Conservation (phyloP, 2,888 invertebrate species). For the Opisthograptis luteolata region DNA sequence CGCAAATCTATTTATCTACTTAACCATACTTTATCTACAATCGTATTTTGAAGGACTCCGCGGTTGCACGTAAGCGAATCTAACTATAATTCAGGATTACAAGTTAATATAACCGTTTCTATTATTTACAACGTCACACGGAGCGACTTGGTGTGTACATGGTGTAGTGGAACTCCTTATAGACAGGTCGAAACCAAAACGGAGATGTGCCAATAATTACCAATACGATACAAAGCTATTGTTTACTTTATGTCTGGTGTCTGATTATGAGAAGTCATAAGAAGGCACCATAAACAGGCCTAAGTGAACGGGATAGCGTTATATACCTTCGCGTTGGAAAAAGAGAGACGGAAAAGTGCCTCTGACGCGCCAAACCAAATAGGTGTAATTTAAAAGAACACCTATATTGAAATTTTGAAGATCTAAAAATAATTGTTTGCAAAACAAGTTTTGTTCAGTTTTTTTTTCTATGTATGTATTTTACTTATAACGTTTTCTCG, state of each 20-base stretch:
- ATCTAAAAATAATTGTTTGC: no score
- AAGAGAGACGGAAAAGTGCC: no score
- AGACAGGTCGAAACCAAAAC: not conserved
- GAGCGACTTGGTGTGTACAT: conserved; percentile 34
- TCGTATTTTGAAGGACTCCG: conserved; percentile 34
- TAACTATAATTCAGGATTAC: conserved; percentile 24
- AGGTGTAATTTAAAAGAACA: no score
- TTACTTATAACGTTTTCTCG: no score
- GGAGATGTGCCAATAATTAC: not conserved
- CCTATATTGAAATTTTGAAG: no score
- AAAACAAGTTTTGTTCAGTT: no score
- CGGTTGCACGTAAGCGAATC: conserved; percentile 28
- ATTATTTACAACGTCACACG: conserved; percentile 33
- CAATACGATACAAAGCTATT: not conserved
- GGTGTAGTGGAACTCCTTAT: conserved; percentile 2
- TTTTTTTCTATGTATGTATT: no score
- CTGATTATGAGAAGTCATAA: no score
- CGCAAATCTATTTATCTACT: conserved; percentile 25
- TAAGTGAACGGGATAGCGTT: no score
- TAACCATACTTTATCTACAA: conserved; percentile 35
- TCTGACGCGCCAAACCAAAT: no score
- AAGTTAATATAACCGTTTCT: conserved; percentile 9
- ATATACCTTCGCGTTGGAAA: no score
- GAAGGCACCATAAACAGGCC: no score
- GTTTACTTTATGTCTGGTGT: not conserved